These are phyloP conservation scores for Sciurus niger DNA, from an alignment of 2,113 vertebrate genomes.

Conservation along the genomic window DNA sequence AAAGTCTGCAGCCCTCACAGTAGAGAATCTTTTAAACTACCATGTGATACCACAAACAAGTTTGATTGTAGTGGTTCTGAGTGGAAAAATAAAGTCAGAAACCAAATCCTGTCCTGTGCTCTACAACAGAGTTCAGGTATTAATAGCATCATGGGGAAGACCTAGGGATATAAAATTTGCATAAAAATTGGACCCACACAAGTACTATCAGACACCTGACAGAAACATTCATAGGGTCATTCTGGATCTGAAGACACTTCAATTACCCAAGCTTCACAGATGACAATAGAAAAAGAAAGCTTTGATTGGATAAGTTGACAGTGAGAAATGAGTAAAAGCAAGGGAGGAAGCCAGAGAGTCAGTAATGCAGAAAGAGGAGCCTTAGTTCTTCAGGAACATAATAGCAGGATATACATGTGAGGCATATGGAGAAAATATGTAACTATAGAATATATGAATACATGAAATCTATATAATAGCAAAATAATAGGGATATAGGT, in stretches of 20 bases:
- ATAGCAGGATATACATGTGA: not conserved
- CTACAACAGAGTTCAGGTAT: not conserved
- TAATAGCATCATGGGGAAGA: not conserved
- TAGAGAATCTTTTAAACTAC: not conserved
- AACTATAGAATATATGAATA: not conserved
- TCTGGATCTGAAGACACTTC: not conserved
- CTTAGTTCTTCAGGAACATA: not conserved
- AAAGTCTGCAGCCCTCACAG: not conserved
- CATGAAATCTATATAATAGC: not conserved
- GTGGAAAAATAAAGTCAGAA: not conserved
- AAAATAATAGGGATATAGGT: not conserved
- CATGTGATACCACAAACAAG: not conserved
- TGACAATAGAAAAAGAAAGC: not conserved
- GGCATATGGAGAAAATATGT: not conserved
- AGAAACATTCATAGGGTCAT: not conserved
- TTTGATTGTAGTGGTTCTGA: not conserved
- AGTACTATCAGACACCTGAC: not conserved
- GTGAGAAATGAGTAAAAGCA: not conserved
- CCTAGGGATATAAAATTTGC: not conserved
- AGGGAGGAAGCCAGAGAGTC: not conserved
- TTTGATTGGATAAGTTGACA: not conserved
- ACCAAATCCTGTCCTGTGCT: not conserved
- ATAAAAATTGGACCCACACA: not conserved
- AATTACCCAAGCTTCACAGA: not conserved
- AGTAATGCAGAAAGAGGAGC: not conserved